Conservation (phyloP, 2,113 vertebrate genomes). For the Sapajus apella region DNA sequence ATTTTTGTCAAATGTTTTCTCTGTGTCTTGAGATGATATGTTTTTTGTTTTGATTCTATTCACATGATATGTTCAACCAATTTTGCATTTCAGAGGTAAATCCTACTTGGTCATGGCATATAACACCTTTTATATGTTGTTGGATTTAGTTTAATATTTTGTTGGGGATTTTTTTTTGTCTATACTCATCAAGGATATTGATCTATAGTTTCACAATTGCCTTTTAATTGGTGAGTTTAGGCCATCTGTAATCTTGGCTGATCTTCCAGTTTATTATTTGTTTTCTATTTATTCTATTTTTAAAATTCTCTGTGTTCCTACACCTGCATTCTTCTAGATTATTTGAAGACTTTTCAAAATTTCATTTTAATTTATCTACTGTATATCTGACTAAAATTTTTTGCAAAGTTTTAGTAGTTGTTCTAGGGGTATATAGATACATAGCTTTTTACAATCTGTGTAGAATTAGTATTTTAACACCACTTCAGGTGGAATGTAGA, state of each 20-base stretch:
- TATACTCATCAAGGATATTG: not conserved
- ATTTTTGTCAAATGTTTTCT: conserved; percentile 21
- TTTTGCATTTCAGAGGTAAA: not conserved
- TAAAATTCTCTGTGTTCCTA: not conserved
- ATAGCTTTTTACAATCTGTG: not conserved
- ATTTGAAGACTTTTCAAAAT: not conserved
- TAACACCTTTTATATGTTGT: not conserved
- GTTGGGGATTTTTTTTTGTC: not conserved
- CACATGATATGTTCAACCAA: not conserved
- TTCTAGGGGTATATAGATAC: not conserved
- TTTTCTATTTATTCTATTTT: not conserved
- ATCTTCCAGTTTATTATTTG: not conserved
- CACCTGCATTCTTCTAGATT: not conserved
- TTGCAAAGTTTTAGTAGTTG: not conserved
- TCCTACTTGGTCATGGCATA: not conserved
- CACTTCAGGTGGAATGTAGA: not conserved
- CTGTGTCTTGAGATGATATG: not conserved
- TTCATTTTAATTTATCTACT: not conserved
- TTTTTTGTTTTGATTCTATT: not conserved
- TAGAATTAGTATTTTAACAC: not conserved
- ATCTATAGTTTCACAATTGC: not conserved
- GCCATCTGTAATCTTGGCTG: not conserved
- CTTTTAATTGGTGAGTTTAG: not conserved
- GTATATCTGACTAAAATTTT: not conserved
- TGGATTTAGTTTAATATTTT: not conserved